Percentiles rank a stretch among this genome's conserved stretches.
Conservation (phyloP, 2,113 vertebrate species). For the Brevimyrus niger region DNA sequence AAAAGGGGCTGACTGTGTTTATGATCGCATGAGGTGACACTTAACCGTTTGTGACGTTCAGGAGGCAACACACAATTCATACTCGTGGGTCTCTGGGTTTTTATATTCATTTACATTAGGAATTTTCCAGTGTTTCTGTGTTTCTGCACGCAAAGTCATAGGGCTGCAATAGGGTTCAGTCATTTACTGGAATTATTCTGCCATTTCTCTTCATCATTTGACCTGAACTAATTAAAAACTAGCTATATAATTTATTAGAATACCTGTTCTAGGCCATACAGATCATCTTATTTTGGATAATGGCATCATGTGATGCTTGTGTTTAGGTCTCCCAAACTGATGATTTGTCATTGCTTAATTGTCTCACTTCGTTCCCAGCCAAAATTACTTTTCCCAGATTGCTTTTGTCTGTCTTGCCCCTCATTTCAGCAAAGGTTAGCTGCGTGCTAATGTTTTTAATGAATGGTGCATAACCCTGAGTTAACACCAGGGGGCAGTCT, state of each 20-base stretch:
- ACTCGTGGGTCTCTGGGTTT: neutral
- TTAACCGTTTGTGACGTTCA: neutral
- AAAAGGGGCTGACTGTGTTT: neutral
- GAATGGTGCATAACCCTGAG: neutral
- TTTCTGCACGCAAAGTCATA: neutral
- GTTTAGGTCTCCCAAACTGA: neutral
- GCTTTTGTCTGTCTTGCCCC: neutral
- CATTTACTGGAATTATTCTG: neutral
- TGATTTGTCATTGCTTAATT: neutral
- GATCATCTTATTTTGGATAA: neutral
- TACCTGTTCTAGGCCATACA: neutral
- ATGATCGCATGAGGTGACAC: neutral
- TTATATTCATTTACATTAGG: neutral
- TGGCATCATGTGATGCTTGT: neutral
- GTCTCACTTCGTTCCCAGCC: neutral
- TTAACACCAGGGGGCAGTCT: slow-evolving; percentile 3
- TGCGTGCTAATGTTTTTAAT: neutral
- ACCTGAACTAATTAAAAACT: neutral
- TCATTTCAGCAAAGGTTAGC: neutral
- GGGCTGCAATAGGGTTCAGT: neutral
- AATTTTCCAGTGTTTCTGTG: neutral
- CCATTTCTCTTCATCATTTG: neutral
- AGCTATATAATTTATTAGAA: neutral
- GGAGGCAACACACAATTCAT: neutral
- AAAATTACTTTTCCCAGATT: neutral